A percentile compares a stretch with the other conserved stretches of the same genome.
These are phyloP conservation scores for Diglossa cyanea DNA, from an alignment of 2,797 vertebrate genomes.

Conservation along the genomic window DNA sequence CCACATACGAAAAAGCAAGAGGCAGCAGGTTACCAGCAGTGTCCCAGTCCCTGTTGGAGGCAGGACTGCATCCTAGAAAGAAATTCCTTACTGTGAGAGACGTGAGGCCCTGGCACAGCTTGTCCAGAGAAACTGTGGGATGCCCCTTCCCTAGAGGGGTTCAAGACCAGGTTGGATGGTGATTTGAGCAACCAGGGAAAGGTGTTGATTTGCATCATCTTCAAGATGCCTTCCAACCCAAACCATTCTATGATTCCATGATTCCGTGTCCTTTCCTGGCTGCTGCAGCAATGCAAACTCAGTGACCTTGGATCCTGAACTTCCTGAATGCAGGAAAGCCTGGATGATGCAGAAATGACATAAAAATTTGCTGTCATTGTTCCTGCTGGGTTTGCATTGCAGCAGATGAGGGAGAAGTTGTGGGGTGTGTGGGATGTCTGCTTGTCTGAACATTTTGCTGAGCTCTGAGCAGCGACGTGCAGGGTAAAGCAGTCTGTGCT, in stretches of 20 bases:
- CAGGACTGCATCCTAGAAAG: neutral
- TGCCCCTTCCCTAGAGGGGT: neutral
- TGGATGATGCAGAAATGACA: neutral
- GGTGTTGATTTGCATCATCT: neutral
- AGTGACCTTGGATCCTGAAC: neutral
- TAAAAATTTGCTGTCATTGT: neutral
- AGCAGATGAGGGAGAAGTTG: neutral
- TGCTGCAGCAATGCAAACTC: neutral
- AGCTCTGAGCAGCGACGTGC: neutral
- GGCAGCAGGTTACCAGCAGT: neutral
- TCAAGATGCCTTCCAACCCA: neutral
- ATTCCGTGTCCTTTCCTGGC: neutral
- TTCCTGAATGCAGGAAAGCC: neutral
- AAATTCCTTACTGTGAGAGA: neutral
- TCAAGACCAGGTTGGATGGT: neutral
- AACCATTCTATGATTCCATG: neutral
- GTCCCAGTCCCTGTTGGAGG: neutral
- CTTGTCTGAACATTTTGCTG: neutral
- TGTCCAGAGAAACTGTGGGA: neutral
- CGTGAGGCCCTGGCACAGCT: neutral
- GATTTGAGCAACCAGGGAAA: neutral
- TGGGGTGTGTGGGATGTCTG: neutral
- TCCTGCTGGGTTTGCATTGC: neutral
- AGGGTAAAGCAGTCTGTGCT: neutral
- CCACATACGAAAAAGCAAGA: neutral